Percentiles rank a stretch among this genome's conserved stretches.
Evolutionary conservation across 1,140 invertebrate species (phyloP).

Genomic region (Drosophila sproati): DNA sequence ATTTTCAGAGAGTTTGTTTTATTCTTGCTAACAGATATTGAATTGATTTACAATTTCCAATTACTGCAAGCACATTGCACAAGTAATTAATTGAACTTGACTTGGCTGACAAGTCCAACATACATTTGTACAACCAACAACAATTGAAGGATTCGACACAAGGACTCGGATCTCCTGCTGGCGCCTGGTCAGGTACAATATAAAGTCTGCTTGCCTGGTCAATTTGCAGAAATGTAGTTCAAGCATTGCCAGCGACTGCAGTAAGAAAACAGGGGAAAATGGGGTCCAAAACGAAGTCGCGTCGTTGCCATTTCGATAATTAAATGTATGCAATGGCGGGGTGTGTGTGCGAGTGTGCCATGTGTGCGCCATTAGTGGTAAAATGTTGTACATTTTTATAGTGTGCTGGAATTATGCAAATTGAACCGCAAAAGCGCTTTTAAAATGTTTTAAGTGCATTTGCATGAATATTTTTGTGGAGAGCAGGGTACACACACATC

Average conservation of each 20-base stretch:
- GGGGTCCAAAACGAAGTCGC: slow-evolving; percentile 7
- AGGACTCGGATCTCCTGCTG: slow-evolving; percentile 12
- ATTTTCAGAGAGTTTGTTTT: too few relatives aligned
- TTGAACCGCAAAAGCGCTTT: slow-evolving; percentile 82
- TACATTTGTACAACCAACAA: not conserved
- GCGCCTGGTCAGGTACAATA: slow-evolving; percentile 44
- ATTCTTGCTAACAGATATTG: too few relatives aligned
- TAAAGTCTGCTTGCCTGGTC: slow-evolving; percentile 58
- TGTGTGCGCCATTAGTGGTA: slow-evolving; percentile 73
- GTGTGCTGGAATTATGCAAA: slow-evolving; percentile 82
- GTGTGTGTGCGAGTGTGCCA: slow-evolving; percentile 34
- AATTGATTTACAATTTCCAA: not conserved
- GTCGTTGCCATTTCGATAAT: slow-evolving; percentile 75
- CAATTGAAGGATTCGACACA: not conserved
- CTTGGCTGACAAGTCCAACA: not conserved
- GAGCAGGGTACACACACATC: slow-evolving; percentile 11
- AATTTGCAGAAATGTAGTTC: slow-evolving; percentile 68
- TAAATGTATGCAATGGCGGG: slow-evolving; percentile 65
- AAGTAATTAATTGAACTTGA: slow-evolving; percentile 16
- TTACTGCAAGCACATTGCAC: not conserved
- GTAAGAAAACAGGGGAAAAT: slow-evolving; percentile 6
- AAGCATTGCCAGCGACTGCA: slow-evolving; percentile 35
- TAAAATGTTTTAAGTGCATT: slow-evolving; percentile 83
- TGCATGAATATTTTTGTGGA: slow-evolving; percentile 76
- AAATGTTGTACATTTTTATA: slow-evolving; percentile 82